Evolutionary conservation across 1,140 invertebrate genomes (phyloP), one percentile per base, ranked within the genome.

Genomic region (Plectus sambesii): DNA sequence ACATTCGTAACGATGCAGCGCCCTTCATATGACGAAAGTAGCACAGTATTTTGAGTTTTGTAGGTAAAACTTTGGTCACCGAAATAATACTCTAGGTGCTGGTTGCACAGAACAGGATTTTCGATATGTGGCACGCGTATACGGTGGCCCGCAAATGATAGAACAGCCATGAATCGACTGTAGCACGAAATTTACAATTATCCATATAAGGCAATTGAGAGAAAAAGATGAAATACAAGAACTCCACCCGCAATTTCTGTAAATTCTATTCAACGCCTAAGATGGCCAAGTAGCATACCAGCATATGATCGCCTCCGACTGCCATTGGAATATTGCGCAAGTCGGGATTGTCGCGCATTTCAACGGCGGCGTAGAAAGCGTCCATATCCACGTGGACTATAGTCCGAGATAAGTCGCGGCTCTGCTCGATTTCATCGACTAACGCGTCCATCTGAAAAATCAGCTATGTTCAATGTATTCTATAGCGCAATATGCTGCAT

Each of bases 351-450:
- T 81, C 78, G 51, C 73, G 62, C 70, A 80, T 80, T 64, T 82
- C 80, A 2, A 82, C 80, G 26, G 78, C 75, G 43, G 78, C 80
- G 68, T 75, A 81, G 61, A 79, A 81, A 8, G 76, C 76, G 68
- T 81, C 80, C 78, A 81, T 79, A 62, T 81, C 80, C 39, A 81
- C 70, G 56, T 81, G 79, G 5, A 81, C 76, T 55, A 79, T 76
- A 8, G 70, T 73, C n/a, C 68, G 68, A 46, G 53, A 69, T 5
- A 79, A 59, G 62, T 78, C 73, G 49, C 73, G 47, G 3, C 19
- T 12, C 12, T 38, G 1, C 42, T 58, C 54, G 26, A 57, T 33
- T n/a, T 27, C 20, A 8, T 19, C 40, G 15, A 23, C 27, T 12
- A 47, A 27, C 15, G 22, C 30, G 15, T 25, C 19, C 53, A 55